These are phyloP conservation scores for Phalanger gymnotis DNA, from an alignment of 2,797 vertebrate genomes.

Conservation along the genomic window DNA sequence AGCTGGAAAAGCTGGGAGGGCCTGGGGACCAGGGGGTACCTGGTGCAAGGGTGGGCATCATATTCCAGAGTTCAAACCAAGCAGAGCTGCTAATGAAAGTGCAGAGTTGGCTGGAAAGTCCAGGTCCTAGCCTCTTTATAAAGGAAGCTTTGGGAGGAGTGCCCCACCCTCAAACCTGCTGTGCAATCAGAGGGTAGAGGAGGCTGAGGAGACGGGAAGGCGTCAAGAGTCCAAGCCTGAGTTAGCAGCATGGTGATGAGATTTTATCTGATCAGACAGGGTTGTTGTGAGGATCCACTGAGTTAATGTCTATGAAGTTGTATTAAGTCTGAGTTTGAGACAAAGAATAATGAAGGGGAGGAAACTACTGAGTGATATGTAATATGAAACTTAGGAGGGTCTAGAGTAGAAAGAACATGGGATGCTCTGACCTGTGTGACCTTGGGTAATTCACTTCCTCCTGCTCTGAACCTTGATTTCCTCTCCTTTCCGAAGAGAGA, in stretches of 20 bases:
- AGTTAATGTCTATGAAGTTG: neutral
- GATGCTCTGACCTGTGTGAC: neutral
- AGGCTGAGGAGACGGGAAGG: neutral
- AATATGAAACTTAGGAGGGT: neutral
- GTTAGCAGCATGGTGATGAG: neutral
- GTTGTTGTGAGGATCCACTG: neutral
- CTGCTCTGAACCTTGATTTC: neutral
- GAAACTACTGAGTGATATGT: neutral
- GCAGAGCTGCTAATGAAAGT: neutral
- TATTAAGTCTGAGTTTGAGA: neutral
- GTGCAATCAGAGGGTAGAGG: no score
- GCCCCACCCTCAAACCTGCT: no score
- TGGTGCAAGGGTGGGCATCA: neutral
- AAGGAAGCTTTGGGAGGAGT: no score
- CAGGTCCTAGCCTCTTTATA: no score
- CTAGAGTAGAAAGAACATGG: neutral
- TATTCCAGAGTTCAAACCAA: neutral
- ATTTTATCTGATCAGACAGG: neutral
- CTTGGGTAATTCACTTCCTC: neutral
- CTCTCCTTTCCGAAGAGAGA: neutral
- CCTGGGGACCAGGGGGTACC: neutral
- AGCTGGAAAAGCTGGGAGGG: no score
- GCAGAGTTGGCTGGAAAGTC: neutral
- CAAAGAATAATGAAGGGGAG: neutral
- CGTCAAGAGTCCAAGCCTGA: neutral